These are phyloP conservation scores for Drosophila melanosoma DNA, from an alignment of 2,888 invertebrate genomes.

Conservation along the genomic window DNA sequence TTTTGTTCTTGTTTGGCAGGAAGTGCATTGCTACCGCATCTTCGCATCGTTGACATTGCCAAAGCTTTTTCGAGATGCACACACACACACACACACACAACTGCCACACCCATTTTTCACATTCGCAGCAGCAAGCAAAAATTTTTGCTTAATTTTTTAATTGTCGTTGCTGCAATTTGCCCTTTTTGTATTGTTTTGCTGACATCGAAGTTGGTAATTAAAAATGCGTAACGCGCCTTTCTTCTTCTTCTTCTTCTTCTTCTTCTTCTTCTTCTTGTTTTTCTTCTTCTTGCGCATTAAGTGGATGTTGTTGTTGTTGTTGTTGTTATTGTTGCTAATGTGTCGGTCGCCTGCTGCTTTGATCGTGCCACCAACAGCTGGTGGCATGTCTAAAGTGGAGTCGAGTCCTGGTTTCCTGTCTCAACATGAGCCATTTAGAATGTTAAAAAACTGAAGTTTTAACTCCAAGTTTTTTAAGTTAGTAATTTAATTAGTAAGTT, in stretches of 20 bases:
- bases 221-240: slow-evolving; percentile 77
- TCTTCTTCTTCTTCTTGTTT: slow-evolving; percentile 29
- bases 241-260: slow-evolving; percentile 43
- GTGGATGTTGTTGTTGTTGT: slow-evolving; percentile 15
- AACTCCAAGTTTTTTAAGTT: neutral
- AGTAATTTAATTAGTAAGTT: neutral
- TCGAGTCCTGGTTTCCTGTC: slow-evolving; percentile 52
- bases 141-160: slow-evolving; percentile 72
- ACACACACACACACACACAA: slow-evolving; percentile 1
- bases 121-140: slow-evolving; percentile 32
- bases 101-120: slow-evolving; percentile 52
- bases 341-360: slow-evolving; percentile 43
- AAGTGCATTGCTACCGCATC: slow-evolving; percentile 59
- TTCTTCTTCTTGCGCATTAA: slow-evolving; percentile 28
- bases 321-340: slow-evolving; percentile 7
- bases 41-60: slow-evolving; percentile 69
- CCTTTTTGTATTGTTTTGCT: slow-evolving; percentile 21
- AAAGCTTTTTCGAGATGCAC: slow-evolving; percentile 17
- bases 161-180: slow-evolving; percentile 53
- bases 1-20: slow-evolving; percentile 51
- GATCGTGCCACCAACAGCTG: slow-evolving; percentile 49
- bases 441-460: neutral
- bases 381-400: slow-evolving; percentile 15
- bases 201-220: slow-evolving; percentile 69
- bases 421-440: slow-evolving; percentile 3